phyloP scores from a whole-genome alignment of 1,140 invertebrate genomes.

The Drosophila nigrodunni region DNA sequence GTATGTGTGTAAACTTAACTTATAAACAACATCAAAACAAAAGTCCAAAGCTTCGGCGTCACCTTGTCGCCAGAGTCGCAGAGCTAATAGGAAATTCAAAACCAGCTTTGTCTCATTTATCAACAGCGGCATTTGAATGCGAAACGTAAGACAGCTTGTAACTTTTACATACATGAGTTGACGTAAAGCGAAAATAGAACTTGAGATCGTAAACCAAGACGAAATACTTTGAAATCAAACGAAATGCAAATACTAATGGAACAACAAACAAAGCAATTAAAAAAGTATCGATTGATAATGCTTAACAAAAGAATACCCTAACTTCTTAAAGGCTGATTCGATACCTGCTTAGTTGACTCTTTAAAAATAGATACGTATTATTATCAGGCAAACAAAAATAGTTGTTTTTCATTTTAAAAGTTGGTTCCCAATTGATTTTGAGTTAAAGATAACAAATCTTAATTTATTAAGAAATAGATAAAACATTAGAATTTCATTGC shows the following conservation, averaged over 20 bases:
- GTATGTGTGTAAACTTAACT: neutral
- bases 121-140: conserved; percentile 58
- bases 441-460: too few species aligned
- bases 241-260: conserved; percentile 33
- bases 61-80: conserved; percentile 61
- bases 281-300: neutral
- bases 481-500: too few species aligned
- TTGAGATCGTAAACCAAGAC: conserved; percentile 56
- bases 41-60: conserved; percentile 54
- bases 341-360: too few species aligned
- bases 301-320: neutral
- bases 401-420: too few species aligned
- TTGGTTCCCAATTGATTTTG: too few species aligned
- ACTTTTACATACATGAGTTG: conserved; percentile 72
- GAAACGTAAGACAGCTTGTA: conserved; percentile 69
- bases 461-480: too few species aligned
- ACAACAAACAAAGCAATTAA: conserved; percentile 17
- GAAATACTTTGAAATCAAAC: conserved; percentile 55
- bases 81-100: conserved; percentile 67
- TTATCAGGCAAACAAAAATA: too few species aligned
- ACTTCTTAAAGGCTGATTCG: neutral
- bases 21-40: conserved; percentile 44
- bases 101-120: conserved; percentile 70
- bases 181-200: conserved; percentile 52
- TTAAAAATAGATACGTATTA: too few species aligned